Conservation (phyloP, 2,113 vertebrate genomes). For the Octodon degus region DNA sequence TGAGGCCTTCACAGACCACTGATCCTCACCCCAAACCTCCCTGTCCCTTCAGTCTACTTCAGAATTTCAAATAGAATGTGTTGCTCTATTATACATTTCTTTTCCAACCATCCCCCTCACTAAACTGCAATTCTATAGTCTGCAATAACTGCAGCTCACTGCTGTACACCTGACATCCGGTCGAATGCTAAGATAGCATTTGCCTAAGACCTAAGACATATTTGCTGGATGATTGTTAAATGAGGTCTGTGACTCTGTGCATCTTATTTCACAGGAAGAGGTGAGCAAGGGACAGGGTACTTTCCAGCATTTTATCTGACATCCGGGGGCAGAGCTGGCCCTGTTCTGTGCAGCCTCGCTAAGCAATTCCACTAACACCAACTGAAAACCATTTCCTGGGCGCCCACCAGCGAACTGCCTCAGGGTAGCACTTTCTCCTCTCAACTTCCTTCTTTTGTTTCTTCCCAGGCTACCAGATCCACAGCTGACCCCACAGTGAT, state of each 20-base stretch:
- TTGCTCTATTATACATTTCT: not conserved
- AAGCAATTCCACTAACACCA: not conserved
- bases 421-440: not conserved
- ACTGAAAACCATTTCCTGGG: not conserved
- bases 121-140: not conserved
- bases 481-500: not conserved
- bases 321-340: not conserved
- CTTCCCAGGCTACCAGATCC: not conserved
- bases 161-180: not conserved
- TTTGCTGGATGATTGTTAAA: not conserved
- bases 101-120: not conserved
- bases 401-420: not conserved
- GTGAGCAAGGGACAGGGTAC: not conserved
- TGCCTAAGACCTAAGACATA: not conserved
- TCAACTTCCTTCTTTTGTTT: not conserved
- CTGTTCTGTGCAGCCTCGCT: too few species aligned
- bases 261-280: not conserved
- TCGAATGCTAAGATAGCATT: not conserved
- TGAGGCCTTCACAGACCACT: not conserved
- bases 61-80: not conserved
- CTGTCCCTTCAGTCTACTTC: not conserved
- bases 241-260: not conserved
- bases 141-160: not conserved
- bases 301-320: not conserved
- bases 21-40: not conserved